Evolutionary conservation across 2,888 invertebrate genomes (phyloP).

Genomic region (Pecten maximus): DNA sequence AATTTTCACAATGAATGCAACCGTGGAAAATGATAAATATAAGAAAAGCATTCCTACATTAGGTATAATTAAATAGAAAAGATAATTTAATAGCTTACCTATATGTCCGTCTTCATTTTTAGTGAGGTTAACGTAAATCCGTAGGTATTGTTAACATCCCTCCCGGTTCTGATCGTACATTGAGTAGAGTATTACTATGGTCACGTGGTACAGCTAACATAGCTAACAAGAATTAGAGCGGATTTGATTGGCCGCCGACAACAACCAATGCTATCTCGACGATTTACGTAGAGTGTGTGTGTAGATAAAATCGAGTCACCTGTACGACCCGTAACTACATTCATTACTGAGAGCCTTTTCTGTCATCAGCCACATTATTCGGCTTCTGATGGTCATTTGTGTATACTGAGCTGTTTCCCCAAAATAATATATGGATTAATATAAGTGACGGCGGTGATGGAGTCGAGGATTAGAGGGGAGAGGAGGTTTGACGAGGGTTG

Average conservation of each 20-base stretch:
- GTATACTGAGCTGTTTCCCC: background rate
- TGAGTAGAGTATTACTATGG: background rate
- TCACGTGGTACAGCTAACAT: background rate
- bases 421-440: background rate
- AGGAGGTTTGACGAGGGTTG: conserved; percentile 3
- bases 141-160: background rate
- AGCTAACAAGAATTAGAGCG: background rate
- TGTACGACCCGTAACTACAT: background rate
- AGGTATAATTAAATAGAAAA: background rate
- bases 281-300: background rate
- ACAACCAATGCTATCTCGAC: background rate
- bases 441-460: background rate
- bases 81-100: background rate
- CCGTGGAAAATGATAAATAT: background rate
- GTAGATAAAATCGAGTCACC: background rate
- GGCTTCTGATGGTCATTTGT: background rate
- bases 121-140: background rate
- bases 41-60: background rate
- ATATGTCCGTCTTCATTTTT: background rate
- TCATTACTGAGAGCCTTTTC: background rate
- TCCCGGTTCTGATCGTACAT: background rate
- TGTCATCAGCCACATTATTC: background rate
- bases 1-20: background rate
- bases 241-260: background rate
- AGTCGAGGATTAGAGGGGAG: background rate